Evolutionary conservation across 2,797 vertebrate genomes (phyloP).

Genomic region (Champsocephalus gunnari): DNA sequence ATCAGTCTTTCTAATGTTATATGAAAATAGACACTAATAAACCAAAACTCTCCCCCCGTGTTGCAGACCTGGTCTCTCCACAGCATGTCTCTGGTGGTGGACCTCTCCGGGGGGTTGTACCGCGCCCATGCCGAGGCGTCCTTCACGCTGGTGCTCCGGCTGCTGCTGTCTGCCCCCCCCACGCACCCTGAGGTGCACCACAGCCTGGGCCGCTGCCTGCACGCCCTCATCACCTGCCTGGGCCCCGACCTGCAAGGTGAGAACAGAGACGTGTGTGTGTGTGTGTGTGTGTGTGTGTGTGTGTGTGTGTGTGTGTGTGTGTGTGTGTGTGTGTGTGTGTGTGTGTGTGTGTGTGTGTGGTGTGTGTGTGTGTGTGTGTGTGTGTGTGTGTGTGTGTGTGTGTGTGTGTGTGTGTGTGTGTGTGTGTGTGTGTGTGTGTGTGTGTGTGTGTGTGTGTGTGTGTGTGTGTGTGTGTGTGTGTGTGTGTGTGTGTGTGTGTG

Average conservation of each 20-base stretch:
- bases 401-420: too few species aligned
- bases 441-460: too few species aligned
- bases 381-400: too few species aligned
- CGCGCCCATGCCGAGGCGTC: constrained; percentile 88
- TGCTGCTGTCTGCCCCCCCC: constrained; percentile 89
- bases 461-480: too few species aligned
- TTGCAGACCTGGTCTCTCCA: constrained; percentile 92
- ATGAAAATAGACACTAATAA: too few species aligned
- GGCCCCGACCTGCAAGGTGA: constrained; percentile 96
- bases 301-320: background rate
- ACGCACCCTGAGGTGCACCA: constrained; percentile 91
- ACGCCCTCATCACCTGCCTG: constrained; percentile 89
- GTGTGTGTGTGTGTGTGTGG: too few species aligned
- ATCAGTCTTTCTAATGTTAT: too few species aligned
- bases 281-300: background rate
- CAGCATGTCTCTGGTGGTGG: constrained; percentile 89
- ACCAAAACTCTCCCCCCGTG: constrained; percentile 50
- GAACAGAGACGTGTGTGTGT: too few species aligned
- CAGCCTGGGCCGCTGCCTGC: constrained; percentile 92
- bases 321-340: too few species aligned
- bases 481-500: too few species aligned
- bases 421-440: too few species aligned
- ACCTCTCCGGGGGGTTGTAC: constrained; percentile 89
- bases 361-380: too few species aligned
- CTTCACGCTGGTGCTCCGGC: constrained; percentile 87